Conservation (phyloP, 2,888 invertebrate species). For the Artemia sinica region DNA sequence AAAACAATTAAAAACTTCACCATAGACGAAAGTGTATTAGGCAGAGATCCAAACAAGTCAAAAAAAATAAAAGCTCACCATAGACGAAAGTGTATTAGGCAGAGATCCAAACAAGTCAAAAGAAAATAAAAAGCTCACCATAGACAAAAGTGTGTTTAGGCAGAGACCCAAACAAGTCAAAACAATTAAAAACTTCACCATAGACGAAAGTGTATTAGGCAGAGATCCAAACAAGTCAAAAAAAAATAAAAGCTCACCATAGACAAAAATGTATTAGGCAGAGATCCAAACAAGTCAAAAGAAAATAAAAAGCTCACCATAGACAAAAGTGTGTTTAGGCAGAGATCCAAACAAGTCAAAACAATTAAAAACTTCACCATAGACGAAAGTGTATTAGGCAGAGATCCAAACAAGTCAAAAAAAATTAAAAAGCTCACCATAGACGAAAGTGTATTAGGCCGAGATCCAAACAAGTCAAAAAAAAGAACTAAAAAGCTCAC, state of each 20-base stretch:
- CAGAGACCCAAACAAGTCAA: conserved; percentile 76
- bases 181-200: conserved; percentile 47
- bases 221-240: conserved; percentile 83
- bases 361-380: conserved; percentile 43
- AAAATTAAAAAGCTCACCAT: conserved; percentile 52
- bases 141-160: conserved; percentile 65
- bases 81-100: conserved; percentile 62
- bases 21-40: conserved; percentile 63
- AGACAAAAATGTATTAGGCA: conserved; percentile 67
- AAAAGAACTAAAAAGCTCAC: conserved; percentile 49
- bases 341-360: conserved; percentile 83
- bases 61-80: conserved; percentile 61
- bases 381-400: conserved; percentile 67
- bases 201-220: conserved; percentile 62
- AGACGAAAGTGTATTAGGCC: conserved; percentile 67
- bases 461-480: conserved; percentile 78
- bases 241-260: conserved; percentile 51
- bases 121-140: conserved; percentile 42
- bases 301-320: conserved; percentile 42
- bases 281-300: conserved; percentile 78
- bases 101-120: conserved; percentile 83
- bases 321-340: conserved; percentile 63
- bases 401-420: conserved; percentile 78
- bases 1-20: conserved; percentile 49
- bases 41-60: conserved; percentile 75